These are phyloP conservation scores for Alligator sinensis DNA, from an alignment of 2,113 vertebrate genomes.

Conservation along the genomic window DNA sequence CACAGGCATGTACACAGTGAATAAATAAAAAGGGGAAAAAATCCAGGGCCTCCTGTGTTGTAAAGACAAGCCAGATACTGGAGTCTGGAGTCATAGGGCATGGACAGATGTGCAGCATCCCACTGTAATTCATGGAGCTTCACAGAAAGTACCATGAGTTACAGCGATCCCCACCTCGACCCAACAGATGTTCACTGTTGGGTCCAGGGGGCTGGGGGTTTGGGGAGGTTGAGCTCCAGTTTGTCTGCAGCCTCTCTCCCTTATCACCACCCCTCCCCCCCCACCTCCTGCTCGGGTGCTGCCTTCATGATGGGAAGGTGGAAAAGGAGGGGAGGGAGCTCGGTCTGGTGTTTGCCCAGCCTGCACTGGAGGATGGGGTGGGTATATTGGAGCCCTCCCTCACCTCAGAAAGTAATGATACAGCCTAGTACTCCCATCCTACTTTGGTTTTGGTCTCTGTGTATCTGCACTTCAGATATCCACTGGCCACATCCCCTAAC, in stretches of 20 bases:
- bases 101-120: not conserved
- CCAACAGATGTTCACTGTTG: not conserved
- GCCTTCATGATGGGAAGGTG: too few relatives aligned
- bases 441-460: not conserved
- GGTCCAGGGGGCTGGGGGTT: not conserved
- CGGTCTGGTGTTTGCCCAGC: too few relatives aligned
- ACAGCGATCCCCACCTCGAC: not conserved
- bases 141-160: not conserved
- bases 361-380: too few relatives aligned
- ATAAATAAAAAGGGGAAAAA: not conserved
- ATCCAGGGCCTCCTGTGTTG: not conserved
- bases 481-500: not conserved
- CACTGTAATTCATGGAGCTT: not conserved
- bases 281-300: too few relatives aligned
- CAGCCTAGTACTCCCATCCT: not conserved
- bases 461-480: fast-evolving
- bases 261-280: too few relatives aligned
- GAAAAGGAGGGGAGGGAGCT: too few relatives aligned
- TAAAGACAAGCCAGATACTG: not conserved
- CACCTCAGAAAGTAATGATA: not conserved
- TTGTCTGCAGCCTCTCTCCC: too few relatives aligned
- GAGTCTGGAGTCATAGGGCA: not conserved
- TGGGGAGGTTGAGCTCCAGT: too few relatives aligned
- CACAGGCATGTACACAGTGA: not conserved
- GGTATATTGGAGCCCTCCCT: too few relatives aligned